A percentile compares a stretch with the other conserved stretches of the same genome.
Conservation (phyloP, 2,113 vertebrate species). For the Pelusios castaneus region DNA sequence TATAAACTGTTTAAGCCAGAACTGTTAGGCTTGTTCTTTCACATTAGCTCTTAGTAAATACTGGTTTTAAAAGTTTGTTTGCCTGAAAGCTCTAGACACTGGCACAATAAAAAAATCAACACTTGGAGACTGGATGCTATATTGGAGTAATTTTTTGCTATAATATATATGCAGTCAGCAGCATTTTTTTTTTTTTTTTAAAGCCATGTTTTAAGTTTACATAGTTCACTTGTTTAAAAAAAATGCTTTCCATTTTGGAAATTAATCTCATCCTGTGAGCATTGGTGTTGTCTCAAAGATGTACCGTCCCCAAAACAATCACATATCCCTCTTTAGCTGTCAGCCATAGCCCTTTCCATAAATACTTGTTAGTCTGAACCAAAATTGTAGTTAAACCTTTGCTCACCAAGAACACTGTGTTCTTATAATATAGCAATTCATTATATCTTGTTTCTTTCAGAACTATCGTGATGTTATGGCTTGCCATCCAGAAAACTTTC, state of each 20-base stretch:
- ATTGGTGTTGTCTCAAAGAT: background rate
- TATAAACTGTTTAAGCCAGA: background rate
- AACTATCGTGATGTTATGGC: conserved; percentile 94
- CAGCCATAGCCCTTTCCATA: background rate
- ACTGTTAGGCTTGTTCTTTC: background rate
- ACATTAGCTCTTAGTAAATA: background rate
- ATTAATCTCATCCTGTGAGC: background rate
- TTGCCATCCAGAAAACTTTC: conserved; percentile 87
- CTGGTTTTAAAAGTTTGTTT: background rate
- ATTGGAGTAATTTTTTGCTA: background rate
- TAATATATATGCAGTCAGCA: background rate
- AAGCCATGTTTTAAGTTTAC: background rate
- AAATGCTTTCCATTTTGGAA: background rate
- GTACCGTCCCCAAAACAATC: background rate
- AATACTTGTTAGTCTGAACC: background rate
- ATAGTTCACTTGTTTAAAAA: background rate
- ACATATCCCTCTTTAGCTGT: background rate
- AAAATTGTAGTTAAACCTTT: background rate
- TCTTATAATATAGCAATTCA: background rate
- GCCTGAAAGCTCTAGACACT: background rate
- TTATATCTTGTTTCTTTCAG: conserved; percentile 73
- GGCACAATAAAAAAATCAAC: background rate
- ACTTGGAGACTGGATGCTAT: background rate
- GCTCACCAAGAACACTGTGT: background rate
- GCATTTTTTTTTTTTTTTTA: background rate